Percentiles rank a stretch among this genome's conserved stretches.
Conservation (phyloP, 2,113 vertebrate genomes). For the Ctenomys sociabilis region DNA sequence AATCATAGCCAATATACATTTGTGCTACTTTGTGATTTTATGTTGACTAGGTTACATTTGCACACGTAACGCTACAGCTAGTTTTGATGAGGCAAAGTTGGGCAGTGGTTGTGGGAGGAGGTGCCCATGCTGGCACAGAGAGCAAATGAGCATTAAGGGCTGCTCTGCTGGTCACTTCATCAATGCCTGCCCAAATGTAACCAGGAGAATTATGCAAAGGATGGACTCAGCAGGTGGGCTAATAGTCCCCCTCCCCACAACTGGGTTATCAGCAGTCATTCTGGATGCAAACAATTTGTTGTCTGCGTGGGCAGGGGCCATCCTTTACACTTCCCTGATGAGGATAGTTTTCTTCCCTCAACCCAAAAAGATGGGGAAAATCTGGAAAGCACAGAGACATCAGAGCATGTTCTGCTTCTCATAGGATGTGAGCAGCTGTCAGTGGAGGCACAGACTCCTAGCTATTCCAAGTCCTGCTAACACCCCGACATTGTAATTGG, state of each 20-base stretch:
- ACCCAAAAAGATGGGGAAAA: neutral
- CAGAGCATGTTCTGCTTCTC: neutral
- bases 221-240: rapidly evolving
- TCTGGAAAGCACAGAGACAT: neutral
- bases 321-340: neutral
- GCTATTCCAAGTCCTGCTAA: neutral
- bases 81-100: no score
- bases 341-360: neutral
- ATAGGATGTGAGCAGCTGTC: neutral
- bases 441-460: neutral
- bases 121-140: rapidly evolving
- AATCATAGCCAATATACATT: neutral
- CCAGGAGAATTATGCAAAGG: neutral
- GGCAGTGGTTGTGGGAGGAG: neutral
- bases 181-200: rapidly evolving
- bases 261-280: no score
- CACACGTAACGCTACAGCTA: rapidly evolving
- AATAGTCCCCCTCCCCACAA: rapidly evolving
- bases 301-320: no score
- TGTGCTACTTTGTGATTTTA: neutral
- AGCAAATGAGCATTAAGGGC: rapidly evolving
- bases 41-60: no score
- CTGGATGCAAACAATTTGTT: neutral
- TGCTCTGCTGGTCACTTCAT: rapidly evolving
- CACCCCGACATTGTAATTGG: neutral